phyloP scores from a whole-genome alignment of 1,140 invertebrate species.

The Meloidogyne hapla region DNA sequence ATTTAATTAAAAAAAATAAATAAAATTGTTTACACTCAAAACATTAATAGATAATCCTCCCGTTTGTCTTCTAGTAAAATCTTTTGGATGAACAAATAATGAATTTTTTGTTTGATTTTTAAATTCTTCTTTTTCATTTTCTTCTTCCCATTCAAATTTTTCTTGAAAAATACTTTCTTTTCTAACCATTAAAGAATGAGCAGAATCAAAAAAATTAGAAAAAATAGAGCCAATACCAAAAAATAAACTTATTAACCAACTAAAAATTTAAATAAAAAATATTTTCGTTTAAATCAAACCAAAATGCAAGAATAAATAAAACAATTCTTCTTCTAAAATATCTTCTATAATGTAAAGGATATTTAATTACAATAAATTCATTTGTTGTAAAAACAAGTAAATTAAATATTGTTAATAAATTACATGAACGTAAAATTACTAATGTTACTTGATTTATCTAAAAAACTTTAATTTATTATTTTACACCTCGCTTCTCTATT shows the following conservation, averaged over 20 bases:
- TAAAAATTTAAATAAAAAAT: conserved; percentile 30
- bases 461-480: background rate
- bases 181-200: conserved; percentile 52
- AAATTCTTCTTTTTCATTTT: background rate
- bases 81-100: conserved; percentile 4
- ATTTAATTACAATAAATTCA: conserved; percentile 62
- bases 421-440: conserved; percentile 59
- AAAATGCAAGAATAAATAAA: conserved; percentile 52
- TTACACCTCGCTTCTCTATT: too few relatives aligned
- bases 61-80: conserved; percentile 44
- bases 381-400: conserved; percentile 62
- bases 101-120: background rate
- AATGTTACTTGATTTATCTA: conserved; percentile 60
- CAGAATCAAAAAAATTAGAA: conserved; percentile 55
- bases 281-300: conserved; percentile 39
- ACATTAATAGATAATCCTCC: conserved; percentile 50
- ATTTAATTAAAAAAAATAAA: background rate
- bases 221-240: conserved; percentile 61
- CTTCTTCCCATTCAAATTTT: conserved; percentile 7
- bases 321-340: conserved; percentile 61
- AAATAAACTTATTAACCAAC: conserved; percentile 57
- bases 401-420: conserved; percentile 63
- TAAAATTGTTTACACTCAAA: conserved; percentile 15
- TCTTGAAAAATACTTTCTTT: conserved; percentile 39
- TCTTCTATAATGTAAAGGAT: conserved; percentile 59